Evolutionary conservation across 2,888 invertebrate species (phyloP), one percentile per base, ranked within the genome.

Genomic region (Drosophila falleni): DNA sequence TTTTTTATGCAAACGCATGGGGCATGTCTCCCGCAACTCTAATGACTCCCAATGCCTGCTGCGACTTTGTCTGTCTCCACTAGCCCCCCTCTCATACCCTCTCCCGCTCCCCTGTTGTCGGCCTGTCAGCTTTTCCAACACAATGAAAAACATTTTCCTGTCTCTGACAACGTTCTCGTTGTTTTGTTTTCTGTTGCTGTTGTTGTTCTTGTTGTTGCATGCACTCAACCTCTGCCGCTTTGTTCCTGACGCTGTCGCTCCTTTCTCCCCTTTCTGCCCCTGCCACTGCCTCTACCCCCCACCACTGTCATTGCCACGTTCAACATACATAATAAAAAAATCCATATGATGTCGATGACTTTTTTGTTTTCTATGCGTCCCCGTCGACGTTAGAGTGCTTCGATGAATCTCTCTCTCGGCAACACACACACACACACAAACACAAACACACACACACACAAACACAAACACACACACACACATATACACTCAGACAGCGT

Each of bases 81-180:
- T 31, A 39, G 3, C n/a, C 16, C 39, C 2, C 5, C 16, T 15
- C 35, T 9, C 29, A 2, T 15, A 3, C 41, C 15, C 54, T 13
- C 2, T 10, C 1, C 13, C 19, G 31, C 13, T 33, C 64, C 58
- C 58, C 10, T 26, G 65, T 58, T 49, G 61, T 53, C 31, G 19
- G 56, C 42, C 54, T 47, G 47, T 70, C 80, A 72, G 89, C 60
- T 84, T 84, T 84, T 84, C 87, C 89, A 86, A 63, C 63, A 89
- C 90, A 88, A 84, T 89, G 90, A 79, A 89, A 86, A 84, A 86
- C 87, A 84, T 84, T 84, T 89, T 84, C 84, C 84, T 89, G 90
- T 64, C 83, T 47, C 71, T 49, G 70, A 59, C 71, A 49, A 67
- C 26, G 59, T 65, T 74, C 49, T 68, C 49, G 59, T 63, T 56